phyloP scores from a whole-genome alignment of 2,113 vertebrate genomes.

The Apteryx owenii region DNA sequence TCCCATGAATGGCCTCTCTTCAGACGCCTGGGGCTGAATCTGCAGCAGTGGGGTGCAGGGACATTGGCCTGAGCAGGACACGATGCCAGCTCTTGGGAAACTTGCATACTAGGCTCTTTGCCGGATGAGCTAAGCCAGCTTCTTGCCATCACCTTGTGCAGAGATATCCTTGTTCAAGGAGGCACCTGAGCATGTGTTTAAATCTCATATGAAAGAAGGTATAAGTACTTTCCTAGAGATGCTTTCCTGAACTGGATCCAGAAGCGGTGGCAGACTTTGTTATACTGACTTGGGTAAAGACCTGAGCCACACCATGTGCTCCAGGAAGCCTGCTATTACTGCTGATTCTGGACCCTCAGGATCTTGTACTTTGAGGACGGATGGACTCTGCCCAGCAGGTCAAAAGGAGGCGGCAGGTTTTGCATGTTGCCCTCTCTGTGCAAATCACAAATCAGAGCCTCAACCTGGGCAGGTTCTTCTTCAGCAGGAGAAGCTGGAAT shows the following conservation, averaged over 20 bases:
- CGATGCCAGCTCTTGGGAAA: background rate
- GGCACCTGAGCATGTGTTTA: background rate
- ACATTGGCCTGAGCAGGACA: background rate
- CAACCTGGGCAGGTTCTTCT: slow-evolving; percentile 6
- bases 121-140: background rate
- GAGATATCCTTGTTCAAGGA: background rate
- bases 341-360: background rate
- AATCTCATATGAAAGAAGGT: background rate
- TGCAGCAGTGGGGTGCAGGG: background rate
- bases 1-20: background rate
- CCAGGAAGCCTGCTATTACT: background rate
- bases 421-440: background rate
- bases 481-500: background rate
- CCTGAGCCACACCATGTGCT: background rate
- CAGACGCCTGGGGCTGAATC: background rate
- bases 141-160: background rate
- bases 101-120: background rate
- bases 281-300: background rate
- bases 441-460: background rate
- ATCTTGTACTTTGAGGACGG: background rate
- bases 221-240: background rate
- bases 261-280: background rate
- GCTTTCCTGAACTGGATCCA: background rate
- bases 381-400: slow-evolving; percentile 59
- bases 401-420: slow-evolving; percentile 21